Evolutionary conservation across 1,140 invertebrate species (phyloP).

Genomic region (Brachionus asplanchnoidis): DNA sequence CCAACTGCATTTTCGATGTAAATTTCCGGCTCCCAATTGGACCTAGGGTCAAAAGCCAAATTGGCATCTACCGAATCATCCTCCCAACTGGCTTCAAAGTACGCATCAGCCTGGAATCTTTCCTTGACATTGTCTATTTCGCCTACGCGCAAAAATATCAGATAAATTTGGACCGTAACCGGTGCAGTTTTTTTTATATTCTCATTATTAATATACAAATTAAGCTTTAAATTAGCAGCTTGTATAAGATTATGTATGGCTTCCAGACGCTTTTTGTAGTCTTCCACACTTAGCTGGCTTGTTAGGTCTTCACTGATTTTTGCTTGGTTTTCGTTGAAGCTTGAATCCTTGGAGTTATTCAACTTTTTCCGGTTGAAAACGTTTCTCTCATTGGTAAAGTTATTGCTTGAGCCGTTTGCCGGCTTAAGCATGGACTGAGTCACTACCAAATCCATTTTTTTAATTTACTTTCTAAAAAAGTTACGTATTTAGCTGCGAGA

Average conservation of each 20-base stretch:
- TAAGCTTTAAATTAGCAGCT: conserved; percentile 25
- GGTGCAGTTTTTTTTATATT: conserved; percentile 24
- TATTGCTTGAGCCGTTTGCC: background rate
- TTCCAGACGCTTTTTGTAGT: background rate
- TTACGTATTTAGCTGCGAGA: background rate
- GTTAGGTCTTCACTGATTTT: background rate
- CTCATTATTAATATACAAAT: conserved; percentile 36
- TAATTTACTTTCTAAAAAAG: background rate
- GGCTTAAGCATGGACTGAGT: conserved; percentile 15
- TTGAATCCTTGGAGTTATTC: background rate
- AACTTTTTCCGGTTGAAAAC: conserved; percentile 2
- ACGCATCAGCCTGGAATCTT: conserved; percentile 25
- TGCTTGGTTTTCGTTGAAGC: background rate
- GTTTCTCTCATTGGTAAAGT: background rate
- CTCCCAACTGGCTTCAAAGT: conserved; percentile 39
- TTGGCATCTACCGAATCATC: background rate
- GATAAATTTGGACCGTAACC: conserved; percentile 22
- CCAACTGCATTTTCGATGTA: conserved; percentile 41
- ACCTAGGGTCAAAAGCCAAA: background rate
- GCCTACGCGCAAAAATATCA: conserved; percentile 35
- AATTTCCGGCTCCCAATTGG: conserved; percentile 31
- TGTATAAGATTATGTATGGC: conserved; percentile 5
- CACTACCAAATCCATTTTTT: background rate
- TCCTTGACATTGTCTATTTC: conserved; percentile 42
- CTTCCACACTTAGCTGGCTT: background rate